Evolutionary conservation across 92 coral and sea anemone genomes (phyloP).

Genomic region (Montipora capitata): DNA sequence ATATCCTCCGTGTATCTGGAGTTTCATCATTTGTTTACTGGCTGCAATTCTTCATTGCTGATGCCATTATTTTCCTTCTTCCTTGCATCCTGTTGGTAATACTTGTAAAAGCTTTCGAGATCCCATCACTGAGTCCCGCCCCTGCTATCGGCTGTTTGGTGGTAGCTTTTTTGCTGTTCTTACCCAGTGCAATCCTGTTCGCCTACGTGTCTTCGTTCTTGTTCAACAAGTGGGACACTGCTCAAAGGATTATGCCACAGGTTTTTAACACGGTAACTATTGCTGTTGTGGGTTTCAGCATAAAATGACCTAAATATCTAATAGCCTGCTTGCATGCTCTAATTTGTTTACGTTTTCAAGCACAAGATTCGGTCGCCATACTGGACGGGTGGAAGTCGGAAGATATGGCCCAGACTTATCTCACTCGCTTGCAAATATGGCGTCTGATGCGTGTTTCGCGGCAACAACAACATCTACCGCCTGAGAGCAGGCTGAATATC

Average conservation of each 20-base stretch:
- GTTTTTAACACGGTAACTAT: constrained; percentile 66
- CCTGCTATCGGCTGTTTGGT: constrained; percentile 90
- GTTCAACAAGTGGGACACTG: constrained; percentile 89
- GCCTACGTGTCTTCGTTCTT: constrained; percentile 79
- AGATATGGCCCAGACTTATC: too few relatives aligned
- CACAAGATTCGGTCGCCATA: too few relatives aligned
- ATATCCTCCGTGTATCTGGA: constrained; percentile 88
- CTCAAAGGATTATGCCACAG: constrained; percentile 76
- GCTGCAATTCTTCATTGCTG: constrained; percentile 78
- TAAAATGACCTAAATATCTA: too few relatives aligned
- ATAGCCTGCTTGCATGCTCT: too few relatives aligned
- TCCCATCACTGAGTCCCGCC: constrained; percentile 77
- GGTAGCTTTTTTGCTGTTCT: constrained; percentile 73
- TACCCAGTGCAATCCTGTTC: constrained; percentile 77
- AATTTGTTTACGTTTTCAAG: too few relatives aligned
- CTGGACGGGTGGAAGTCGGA: too few relatives aligned
- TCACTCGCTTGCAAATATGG: too few relatives aligned
- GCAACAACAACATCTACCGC: too few relatives aligned
- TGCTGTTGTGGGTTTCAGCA: too few relatives aligned
- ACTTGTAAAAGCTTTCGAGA: constrained; percentile 78
- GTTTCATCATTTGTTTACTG: constrained; percentile 82
- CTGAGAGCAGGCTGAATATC: too few relatives aligned
- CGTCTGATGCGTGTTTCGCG: too few relatives aligned
- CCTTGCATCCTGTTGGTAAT: constrained; percentile 80
- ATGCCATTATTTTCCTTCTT: constrained; percentile 73